Conservation (phyloP, 2,113 vertebrate species). For the Madoqua kirkii region DNA sequence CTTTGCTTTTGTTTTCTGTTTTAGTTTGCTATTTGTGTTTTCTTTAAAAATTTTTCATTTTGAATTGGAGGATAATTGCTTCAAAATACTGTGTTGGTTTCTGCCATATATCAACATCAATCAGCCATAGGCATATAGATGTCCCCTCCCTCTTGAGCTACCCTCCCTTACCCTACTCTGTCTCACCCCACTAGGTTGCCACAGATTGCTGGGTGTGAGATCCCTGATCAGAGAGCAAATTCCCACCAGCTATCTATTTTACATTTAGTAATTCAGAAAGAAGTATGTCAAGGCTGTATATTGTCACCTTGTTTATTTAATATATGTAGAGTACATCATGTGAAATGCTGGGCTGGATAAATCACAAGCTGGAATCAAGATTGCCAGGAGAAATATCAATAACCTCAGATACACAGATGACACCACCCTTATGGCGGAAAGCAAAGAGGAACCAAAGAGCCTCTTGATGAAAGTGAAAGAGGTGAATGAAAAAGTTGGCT, state of each 20-base stretch:
- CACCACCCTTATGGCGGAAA: not conserved
- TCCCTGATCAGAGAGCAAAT: not conserved
- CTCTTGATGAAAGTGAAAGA: not conserved
- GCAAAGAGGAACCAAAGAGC: not conserved
- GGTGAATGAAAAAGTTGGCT: not conserved
- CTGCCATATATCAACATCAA: not conserved
- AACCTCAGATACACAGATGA: not conserved
- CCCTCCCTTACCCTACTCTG: not conserved
- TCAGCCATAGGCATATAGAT: not conserved
- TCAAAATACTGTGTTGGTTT: not conserved
- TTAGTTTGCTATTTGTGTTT: not conserved
- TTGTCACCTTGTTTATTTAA: not conserved
- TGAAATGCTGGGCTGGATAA: not conserved
- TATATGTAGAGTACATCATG: not conserved
- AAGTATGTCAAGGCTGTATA: not conserved
- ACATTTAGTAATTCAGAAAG: not conserved
- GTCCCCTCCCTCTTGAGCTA: not conserved
- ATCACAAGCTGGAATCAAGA: not conserved
- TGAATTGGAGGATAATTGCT: not conserved
- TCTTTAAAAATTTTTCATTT: not conserved
- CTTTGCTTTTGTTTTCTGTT: not conserved
- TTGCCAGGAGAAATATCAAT: not conserved
- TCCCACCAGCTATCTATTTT: not conserved
- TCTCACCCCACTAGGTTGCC: not conserved
- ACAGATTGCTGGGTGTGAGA: accelerated